These are phyloP conservation scores for Troides oblongomaculatus DNA, from an alignment of 2,888 invertebrate genomes.

Conservation along the genomic window DNA sequence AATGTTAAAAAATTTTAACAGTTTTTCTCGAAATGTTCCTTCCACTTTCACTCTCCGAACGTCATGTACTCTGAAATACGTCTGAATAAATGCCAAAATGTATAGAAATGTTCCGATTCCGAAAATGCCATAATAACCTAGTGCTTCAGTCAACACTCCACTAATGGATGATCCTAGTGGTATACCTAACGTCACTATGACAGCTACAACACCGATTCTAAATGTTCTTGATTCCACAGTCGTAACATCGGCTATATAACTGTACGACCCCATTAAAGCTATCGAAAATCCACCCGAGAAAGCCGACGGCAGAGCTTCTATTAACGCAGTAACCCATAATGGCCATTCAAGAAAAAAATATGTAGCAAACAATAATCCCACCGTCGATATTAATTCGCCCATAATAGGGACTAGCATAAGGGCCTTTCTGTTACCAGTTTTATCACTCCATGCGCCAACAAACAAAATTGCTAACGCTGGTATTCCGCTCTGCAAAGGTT, in stretches of 20 bases:
- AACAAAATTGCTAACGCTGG: slow-evolving; percentile 80
- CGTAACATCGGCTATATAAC: slow-evolving; percentile 81
- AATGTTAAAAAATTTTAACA: slow-evolving; percentile 59
- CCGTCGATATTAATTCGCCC: slow-evolving; percentile 75
- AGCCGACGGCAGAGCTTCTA: slow-evolving; percentile 78
- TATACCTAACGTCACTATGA: slow-evolving; percentile 72
- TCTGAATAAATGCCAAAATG: slow-evolving; percentile 58
- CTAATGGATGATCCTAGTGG: slow-evolving; percentile 75
- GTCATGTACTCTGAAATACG: slow-evolving; percentile 60
- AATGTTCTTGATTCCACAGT: slow-evolving; percentile 80
- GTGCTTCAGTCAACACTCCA: slow-evolving; percentile 68
- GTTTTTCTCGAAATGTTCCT: slow-evolving; percentile 48
- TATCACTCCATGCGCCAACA: slow-evolving; percentile 83
- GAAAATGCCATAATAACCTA: slow-evolving; percentile 73
- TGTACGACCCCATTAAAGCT: slow-evolving; percentile 79
- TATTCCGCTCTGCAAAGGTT: slow-evolving; percentile 75
- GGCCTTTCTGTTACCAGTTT: slow-evolving; percentile 78
- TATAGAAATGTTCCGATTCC: slow-evolving; percentile 55
- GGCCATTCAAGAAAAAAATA: slow-evolving; percentile 80
- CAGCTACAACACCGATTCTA: slow-evolving; percentile 80
- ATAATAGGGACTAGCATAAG: slow-evolving; percentile 78
- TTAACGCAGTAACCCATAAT: slow-evolving; percentile 74
- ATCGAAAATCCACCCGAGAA: slow-evolving; percentile 80
- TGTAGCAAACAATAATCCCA: slow-evolving; percentile 74
- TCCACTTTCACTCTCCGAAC: slow-evolving; percentile 49